Conservation (phyloP, 2,113 vertebrate species). For the Puffinus mauretanicus region DNA sequence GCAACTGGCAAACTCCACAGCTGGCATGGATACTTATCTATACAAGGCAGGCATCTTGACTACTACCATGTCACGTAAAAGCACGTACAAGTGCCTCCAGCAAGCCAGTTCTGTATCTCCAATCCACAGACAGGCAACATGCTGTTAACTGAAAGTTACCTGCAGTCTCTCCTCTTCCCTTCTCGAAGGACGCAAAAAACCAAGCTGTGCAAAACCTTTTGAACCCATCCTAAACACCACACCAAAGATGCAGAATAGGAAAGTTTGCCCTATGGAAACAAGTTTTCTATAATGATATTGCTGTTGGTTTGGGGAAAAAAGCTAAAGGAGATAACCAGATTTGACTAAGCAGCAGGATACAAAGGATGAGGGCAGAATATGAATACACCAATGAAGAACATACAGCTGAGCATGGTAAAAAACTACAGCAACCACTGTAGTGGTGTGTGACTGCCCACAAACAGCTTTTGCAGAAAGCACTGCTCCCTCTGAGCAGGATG, state of each 20-base stretch:
- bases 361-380: not conserved
- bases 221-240: not conserved
- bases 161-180: not conserved
- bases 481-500: not conserved
- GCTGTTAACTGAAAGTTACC: not conserved
- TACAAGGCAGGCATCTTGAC: not conserved
- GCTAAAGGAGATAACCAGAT: not conserved
- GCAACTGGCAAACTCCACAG: not conserved
- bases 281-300: not conserved
- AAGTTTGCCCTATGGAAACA: not conserved
- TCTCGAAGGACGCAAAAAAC: not conserved
- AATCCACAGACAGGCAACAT: not conserved
- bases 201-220: not conserved
- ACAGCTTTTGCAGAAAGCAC: not conserved
- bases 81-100: fast-evolving
- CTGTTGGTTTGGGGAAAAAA: not conserved
- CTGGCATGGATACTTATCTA: not conserved
- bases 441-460: not conserved
- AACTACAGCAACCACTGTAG: not conserved
- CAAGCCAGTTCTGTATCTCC: not conserved
- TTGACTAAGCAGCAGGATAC: not conserved
- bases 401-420: not conserved
- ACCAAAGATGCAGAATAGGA: not conserved
- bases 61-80: not conserved
- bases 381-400: not conserved